Base-by-base conservation (phyloP, 2,113 vertebrate genomes). In the Cygnus buccinator region DNA sequence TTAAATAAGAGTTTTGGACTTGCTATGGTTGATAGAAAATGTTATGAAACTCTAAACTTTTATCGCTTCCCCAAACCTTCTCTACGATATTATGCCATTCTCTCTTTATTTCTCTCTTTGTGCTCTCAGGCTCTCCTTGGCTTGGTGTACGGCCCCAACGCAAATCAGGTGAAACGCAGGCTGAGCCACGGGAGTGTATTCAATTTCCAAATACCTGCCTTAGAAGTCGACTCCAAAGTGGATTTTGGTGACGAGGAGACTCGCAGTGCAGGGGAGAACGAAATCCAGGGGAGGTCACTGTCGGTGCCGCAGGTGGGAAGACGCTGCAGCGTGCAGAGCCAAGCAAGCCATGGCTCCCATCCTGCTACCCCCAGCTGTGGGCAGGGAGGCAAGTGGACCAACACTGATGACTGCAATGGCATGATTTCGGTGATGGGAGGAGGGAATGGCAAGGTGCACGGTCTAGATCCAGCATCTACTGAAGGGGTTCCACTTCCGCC, bases 141-240 rank as follows among this genome's bases (percentile, higher is more conserved):
- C 70, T 97, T 98, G 33, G 68, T 91, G 3, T 95, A 91, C 0
- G 91, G 89, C 94, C 97, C 88, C 94, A 98, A 44, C 67, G 89
- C 75, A 50, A 31, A n/a, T 26, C 92, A 97, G 3, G 92, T 67
- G 15, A 97, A 97, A 3, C 98, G 98, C 43, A 97, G 98, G 13
- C 97, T 97, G 84, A 99, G 99, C 87, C 98, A 99, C 4, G 97
- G 98, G 9, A 99, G 98, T 21, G 93, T 99, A 58, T 99, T 99
- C 83, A 99, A 97, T 92, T 99, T 99, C 97, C 98, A 98, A 2
- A 90, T 95, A 43, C 97, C 98, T 5, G 5, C 92, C 3, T 5
- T 13, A 29, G 98, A 98, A 39, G 65, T 89, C 2, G 98, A 96
- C 7, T 98, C 98, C 1, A 97, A 98, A 58, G 89, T 52, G 0